A percentile compares a stretch with the other conserved stretches of the same genome.
Evolutionary conservation across 2,888 invertebrate genomes (phyloP).

Genomic region (Tetragnatha montana): DNA sequence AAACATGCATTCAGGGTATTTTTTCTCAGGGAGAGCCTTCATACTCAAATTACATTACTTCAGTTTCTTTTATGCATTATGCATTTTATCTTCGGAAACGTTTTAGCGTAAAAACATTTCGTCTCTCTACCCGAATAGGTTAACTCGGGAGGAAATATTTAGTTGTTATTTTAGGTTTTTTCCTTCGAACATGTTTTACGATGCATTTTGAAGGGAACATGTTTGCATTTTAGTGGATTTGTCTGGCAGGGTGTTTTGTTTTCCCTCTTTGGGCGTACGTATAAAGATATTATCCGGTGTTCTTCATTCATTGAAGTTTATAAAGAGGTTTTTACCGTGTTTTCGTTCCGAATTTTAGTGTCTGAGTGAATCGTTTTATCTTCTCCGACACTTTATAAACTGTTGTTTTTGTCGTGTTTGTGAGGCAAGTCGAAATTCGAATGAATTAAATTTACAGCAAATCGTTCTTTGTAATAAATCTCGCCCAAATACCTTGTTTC

Average conservation of each 20-base stretch:
- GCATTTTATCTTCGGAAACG: not conserved
- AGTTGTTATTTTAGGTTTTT: not conserved
- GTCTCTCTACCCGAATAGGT: not conserved
- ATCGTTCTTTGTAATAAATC: too few species aligned
- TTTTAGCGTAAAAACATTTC: not conserved
- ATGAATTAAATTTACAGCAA: too few species aligned
- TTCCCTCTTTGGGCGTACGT: not conserved
- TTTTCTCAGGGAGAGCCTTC: not conserved
- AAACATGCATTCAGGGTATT: not conserved
- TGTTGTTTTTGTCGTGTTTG: too few species aligned
- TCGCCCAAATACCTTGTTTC: too few species aligned
- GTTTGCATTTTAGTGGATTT: not conserved
- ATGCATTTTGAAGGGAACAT: not conserved
- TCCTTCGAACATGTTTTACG: not conserved
- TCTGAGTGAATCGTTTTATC: too few species aligned
- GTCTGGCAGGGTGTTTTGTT: not conserved
- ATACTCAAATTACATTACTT: conserved; percentile 1
- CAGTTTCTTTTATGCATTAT: conserved; percentile 1
- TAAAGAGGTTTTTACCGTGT: too few species aligned
- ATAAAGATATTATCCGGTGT: not conserved
- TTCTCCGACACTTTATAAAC: too few species aligned
- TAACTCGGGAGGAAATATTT: not conserved
- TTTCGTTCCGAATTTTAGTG: too few species aligned
- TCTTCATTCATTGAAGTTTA: not conserved
- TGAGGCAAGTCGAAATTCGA: too few species aligned